phyloP scores from a whole-genome alignment of 2,797 vertebrate species.

The Melanotaenia pygmaea region DNA sequence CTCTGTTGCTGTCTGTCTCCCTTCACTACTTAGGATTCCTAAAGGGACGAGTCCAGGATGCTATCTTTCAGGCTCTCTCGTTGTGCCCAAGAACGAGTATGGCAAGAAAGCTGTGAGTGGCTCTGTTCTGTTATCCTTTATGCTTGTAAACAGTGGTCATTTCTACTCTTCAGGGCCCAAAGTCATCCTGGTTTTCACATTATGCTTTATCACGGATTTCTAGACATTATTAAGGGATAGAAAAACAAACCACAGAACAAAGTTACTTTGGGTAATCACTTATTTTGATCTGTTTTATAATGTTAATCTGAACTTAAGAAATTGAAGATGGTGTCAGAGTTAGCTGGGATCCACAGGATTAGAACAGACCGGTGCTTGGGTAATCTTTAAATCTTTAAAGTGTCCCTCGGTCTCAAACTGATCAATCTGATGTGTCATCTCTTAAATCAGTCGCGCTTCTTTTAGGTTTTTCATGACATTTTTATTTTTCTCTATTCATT shows the following conservation, averaged over 20 bases:
- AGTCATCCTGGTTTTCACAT: conserved; percentile 1
- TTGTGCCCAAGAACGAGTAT: conserved; percentile 94
- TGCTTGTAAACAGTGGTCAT: conserved; percentile 11
- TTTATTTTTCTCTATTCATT: conserved; percentile 7
- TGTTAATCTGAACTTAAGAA: not conserved
- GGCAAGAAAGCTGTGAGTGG: conserved; percentile 99
- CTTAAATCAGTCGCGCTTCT: not conserved
- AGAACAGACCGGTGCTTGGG: not conserved
- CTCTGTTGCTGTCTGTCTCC: not conserved
- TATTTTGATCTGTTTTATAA: not conserved
- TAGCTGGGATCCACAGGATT: conserved; percentile 30
- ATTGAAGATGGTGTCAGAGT: not conserved
- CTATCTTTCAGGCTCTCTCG: conserved; percentile 92
- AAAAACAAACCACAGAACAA: conserved; percentile 1
- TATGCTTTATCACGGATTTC: not conserved
- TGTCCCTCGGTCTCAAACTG: not conserved
- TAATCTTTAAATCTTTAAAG: conserved; percentile 1
- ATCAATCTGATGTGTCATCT: not conserved
- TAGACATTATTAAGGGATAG: not conserved
- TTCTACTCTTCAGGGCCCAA: conserved; percentile 34
- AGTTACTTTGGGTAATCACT: not conserved
- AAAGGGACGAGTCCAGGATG: conserved; percentile 96
- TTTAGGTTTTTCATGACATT: conserved; percentile 1
- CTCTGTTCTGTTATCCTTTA: conserved; percentile 16
- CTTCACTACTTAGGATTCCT: conserved; percentile 86